Evolutionary conservation across 2,888 invertebrate species (phyloP).

Genomic region (Germaria angustata): DNA sequence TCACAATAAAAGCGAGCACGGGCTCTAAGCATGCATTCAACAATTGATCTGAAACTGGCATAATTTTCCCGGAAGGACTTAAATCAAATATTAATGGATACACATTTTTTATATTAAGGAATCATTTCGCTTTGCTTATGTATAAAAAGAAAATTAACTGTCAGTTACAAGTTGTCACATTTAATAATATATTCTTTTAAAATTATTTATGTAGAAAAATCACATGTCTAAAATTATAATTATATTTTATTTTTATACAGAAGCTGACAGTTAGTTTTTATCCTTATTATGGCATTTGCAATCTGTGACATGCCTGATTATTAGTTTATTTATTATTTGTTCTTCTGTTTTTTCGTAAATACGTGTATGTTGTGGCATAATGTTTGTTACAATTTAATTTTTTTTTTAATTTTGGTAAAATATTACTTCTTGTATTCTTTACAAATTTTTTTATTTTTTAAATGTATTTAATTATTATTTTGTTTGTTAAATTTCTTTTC

Average conservation of each 20-base stretch:
- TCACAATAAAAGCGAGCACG: too few species aligned
- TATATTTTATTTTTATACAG: neutral
- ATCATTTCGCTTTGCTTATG: neutral
- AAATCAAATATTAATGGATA: too few species aligned
- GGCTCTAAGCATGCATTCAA: too few species aligned
- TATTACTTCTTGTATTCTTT: conserved; percentile 10
- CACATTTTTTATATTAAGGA: neutral
- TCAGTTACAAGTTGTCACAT: neutral
- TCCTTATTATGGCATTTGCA: neutral
- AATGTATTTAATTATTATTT: conserved; percentile 31
- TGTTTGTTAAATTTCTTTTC: conserved; percentile 61
- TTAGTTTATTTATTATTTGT: neutral
- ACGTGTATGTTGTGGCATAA: conserved; percentile 17
- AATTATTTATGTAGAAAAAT: neutral
- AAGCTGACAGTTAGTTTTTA: neutral
- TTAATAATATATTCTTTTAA: neutral
- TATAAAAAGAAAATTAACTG: neutral
- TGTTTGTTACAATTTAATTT: conserved; percentile 8
- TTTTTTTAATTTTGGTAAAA: conserved; percentile 50
- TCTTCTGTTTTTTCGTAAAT: neutral
- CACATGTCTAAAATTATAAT: neutral
- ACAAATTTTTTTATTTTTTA: neutral
- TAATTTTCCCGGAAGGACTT: too few species aligned
- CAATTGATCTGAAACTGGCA: too few species aligned
- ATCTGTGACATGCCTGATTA: conserved; percentile 12